phyloP scores from a whole-genome alignment of 2,888 invertebrate genomes.

The Polyommatus iphigenia region DNA sequence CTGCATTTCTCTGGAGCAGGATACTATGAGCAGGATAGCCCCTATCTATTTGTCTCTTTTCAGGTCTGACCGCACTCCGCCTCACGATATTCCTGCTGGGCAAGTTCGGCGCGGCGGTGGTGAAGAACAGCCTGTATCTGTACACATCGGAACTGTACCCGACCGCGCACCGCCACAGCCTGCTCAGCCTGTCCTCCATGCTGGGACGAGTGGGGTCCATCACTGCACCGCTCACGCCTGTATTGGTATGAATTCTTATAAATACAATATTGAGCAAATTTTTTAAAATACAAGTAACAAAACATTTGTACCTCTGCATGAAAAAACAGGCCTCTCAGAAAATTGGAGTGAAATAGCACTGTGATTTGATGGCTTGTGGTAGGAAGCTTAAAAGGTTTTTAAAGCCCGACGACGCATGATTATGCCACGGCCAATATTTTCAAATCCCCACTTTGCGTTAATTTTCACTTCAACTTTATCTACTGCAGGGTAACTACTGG shows the following conservation, averaged over 20 bases:
- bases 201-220: conserved; percentile 86
- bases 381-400: no score
- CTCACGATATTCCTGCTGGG: conserved; percentile 79
- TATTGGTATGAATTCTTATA: conserved; percentile 67
- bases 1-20: no score
- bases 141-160: conserved; percentile 87
- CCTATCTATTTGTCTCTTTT: conserved; percentile 9
- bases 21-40: no score
- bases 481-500: conserved; percentile 57
- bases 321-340: no score
- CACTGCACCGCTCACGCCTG: conserved; percentile 84
- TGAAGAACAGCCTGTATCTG: conserved; percentile 83
- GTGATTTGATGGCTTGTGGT: no score
- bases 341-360: no score
- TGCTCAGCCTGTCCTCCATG: conserved; percentile 86
- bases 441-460: no score
- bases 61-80: conserved; percentile 50
- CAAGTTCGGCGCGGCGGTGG: conserved; percentile 83
- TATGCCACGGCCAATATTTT: no score
- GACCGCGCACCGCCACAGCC: conserved; percentile 83
- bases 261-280: no score
- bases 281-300: no score
- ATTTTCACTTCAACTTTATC: background rate
- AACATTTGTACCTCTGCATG: no score
- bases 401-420: no score